Base-by-base conservation (phyloP, 2,113 vertebrate species). In the Alouatta palliata region DNA sequence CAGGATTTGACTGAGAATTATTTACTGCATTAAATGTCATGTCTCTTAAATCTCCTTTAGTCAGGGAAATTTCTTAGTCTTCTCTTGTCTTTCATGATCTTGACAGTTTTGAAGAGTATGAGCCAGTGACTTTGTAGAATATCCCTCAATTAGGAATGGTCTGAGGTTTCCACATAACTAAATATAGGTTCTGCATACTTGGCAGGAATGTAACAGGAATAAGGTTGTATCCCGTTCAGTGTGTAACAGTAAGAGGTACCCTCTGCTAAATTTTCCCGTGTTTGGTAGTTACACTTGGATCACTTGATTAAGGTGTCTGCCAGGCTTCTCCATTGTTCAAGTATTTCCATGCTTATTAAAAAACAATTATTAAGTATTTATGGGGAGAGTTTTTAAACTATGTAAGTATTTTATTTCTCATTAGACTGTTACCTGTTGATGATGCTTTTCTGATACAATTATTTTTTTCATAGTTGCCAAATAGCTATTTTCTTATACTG, bases 391-490 rank as follows among this genome's bases (percentile, higher is more conserved):
- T 54, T 83, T 83, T 32, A 92, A 47, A 83, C 10, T 7, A n/a
- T 83, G 11, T 66, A 76, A 58, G 7, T 92, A 68, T 66, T 19
- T 47, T 8, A 1, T 90, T 70, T 6, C 54, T 77, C n/a, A 64
- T 79, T 43, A 90, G 71, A 80, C n/a, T 87, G 75, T 83, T 5
- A 25, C 30, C 12, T 13, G 54, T 80, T 79, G 20, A 84, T 70
- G 61, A 73, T 94, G 43, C 37, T 73, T 90, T 23, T 86, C 61
- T 80, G 47, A 86, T 73, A 93, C n/a, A n/a, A 52, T 79, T 75
- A 58, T 32, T 58, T 90, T 90, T 93, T 90, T 90, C 49, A 58
- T 54, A 23, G 71, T n/a, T 96, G 61, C 61, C 47, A 68, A 83
- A 40, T 61, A 61, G 58, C 30, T 83, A 27, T 64, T 92, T 79